Conservation (phyloP, 2,113 vertebrate genomes). For the Myxocyprinus asiaticus region DNA sequence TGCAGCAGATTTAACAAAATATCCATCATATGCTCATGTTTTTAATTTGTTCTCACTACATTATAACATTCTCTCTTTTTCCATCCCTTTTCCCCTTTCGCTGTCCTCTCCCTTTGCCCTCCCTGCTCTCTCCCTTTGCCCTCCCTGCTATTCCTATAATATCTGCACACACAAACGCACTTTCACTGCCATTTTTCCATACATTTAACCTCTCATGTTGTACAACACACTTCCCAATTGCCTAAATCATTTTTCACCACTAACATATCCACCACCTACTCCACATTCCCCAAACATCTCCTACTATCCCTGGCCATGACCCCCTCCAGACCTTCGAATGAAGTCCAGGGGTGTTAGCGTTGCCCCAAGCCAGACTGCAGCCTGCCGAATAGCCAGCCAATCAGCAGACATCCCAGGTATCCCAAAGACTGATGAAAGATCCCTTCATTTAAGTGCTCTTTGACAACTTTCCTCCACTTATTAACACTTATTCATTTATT, state of each 20-base stretch:
- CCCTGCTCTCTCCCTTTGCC: slow-evolving; percentile 38
- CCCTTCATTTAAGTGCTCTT: slow-evolving; percentile 3
- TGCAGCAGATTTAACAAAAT: slow-evolving; percentile 17
- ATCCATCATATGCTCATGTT: slow-evolving; percentile 58
- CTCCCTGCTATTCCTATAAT: slow-evolving; percentile 12
- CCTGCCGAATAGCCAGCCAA: slow-evolving; percentile 75
- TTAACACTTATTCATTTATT: neutral
- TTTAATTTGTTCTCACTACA: slow-evolving; percentile 52
- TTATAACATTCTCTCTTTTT: slow-evolving; percentile 46
- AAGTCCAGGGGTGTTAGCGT: slow-evolving; percentile 70
- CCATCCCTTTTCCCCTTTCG: neutral
- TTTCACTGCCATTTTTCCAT: no score
- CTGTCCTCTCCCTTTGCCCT: slow-evolving; percentile 33
- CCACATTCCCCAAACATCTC: neutral
- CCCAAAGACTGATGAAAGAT: slow-evolving; percentile 12
- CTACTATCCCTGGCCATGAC: slow-evolving; percentile 11
- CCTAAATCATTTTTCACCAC: neutral
- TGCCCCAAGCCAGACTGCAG: slow-evolving; percentile 71
- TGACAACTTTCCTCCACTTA: neutral
- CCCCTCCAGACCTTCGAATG: slow-evolving; percentile 78
- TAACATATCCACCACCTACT: neutral
- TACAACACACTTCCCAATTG: slow-evolving; percentile 39
- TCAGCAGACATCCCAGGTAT: slow-evolving; percentile 54
- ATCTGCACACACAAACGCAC: neutral
- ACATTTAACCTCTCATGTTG: neutral